Evolutionary conservation across 2,797 vertebrate genomes (phyloP).

Genomic region (Martes flavigula): DNA sequence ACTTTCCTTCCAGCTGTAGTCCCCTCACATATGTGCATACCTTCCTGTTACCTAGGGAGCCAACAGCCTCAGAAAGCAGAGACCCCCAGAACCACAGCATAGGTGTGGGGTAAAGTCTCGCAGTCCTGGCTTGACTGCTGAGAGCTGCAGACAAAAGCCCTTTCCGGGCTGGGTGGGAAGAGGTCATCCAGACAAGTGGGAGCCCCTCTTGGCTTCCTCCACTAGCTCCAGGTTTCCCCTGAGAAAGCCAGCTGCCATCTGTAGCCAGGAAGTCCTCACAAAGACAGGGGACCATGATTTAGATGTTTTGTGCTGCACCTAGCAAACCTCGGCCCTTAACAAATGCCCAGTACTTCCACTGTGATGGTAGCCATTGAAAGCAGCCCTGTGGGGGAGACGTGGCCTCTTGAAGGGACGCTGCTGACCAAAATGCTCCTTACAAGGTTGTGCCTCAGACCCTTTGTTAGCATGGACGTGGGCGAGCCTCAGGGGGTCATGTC

Average conservation of each 20-base stretch:
- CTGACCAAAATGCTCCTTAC: slow-evolving; percentile 76
- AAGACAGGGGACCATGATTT: slow-evolving; percentile 60
- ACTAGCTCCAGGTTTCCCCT: slow-evolving; percentile 53
- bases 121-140: neutral
- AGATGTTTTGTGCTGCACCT: slow-evolving; percentile 74
- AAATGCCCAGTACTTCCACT: slow-evolving; percentile 65
- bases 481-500: slow-evolving; percentile 77
- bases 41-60: neutral
- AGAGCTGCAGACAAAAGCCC: neutral
- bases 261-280: slow-evolving; percentile 70
- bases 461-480: slow-evolving; percentile 69
- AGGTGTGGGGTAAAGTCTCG: neutral
- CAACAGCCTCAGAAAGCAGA: neutral
- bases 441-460: slow-evolving; percentile 73
- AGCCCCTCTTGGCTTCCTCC: slow-evolving; percentile 3
- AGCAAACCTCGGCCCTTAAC: slow-evolving; percentile 58
- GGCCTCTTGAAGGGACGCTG: slow-evolving; percentile 66
- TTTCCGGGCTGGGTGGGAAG: slow-evolving; percentile 2
- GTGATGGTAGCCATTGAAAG: slow-evolving; percentile 69
- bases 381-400: slow-evolving; percentile 70
- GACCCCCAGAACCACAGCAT: neutral
- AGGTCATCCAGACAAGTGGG: slow-evolving; percentile 38
- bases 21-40: neutral
- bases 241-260: slow-evolving; percentile 75
- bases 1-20: neutral